Base-by-base conservation (phyloP, 2,113 vertebrate species). In the Hypomesus transpacificus region DNA sequence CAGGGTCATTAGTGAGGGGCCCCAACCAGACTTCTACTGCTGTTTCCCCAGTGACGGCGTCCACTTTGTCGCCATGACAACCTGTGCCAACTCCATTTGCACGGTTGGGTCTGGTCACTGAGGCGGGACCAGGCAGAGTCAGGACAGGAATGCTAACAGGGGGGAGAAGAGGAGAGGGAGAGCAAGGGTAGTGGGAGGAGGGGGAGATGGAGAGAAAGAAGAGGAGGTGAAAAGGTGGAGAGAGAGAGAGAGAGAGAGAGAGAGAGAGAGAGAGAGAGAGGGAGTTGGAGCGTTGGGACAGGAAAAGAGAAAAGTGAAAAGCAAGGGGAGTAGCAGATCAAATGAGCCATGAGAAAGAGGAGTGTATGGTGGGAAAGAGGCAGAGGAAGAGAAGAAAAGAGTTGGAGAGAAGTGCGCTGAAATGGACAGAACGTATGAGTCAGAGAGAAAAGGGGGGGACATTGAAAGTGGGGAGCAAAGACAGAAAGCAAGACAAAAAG, bases 1-100 rank as follows among this genome's bases (percentile, higher is more conserved):
- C 57, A 39, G 63, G 26, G 61, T 63, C 61, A 63, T 63, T 28
- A 63, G 69, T 59, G 34, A 34, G 68, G 22, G 46, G 26, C 69
- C 50, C 18, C 39, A 26, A 65, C 66, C 56, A 69, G 14, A 67
- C 78, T 80, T 82, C 46, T 66, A 9, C 67, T 58, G 80, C 50
- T 2, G 85, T 90, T 85, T 58, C 87, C 80, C 24, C 64, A 87
- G 80, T 28, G 3, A 85, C 66, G 52, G 63, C 57, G 73, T 75
- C 75, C 62, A 71, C 68, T 72, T 76, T 81, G 71, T 87, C 73
- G 56, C 68, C 57, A 79, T 58, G 75, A 76, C 80, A 80, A 20
- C 63, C 68, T 46, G 39, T 46, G 66, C 67, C 69, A 16, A 71
- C 81, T 81, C 68, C 0, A 80, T 86, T 84, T 77, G 84, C 89